Percentiles rank a stretch among this genome's conserved stretches.
Conservation (phyloP, 2,797 vertebrate species). For the Gadopsis marmoratus region DNA sequence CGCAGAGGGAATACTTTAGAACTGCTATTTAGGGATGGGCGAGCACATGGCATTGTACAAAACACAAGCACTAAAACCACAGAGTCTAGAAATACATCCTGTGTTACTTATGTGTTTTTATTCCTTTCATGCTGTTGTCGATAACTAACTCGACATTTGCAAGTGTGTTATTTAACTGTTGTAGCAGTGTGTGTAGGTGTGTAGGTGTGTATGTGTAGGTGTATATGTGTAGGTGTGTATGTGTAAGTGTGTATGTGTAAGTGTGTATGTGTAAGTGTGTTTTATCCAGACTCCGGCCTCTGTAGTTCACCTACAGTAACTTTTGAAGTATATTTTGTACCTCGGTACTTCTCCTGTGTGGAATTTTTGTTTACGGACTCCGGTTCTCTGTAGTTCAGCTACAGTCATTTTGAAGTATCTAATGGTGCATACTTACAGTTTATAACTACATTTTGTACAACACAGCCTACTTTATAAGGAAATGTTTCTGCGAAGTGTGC, state of each 20-base stretch:
- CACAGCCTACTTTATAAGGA: not conserved
- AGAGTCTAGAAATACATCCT: slow-evolving; percentile 69
- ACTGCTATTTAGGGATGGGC: slow-evolving; percentile 58
- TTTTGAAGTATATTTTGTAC: slow-evolving; percentile 70
- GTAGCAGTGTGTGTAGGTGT: slow-evolving; percentile 18
- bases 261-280: slow-evolving; percentile 15
- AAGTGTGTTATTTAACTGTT: slow-evolving; percentile 65
- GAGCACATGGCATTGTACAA: slow-evolving; percentile 54
- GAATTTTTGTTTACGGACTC: slow-evolving; percentile 77
- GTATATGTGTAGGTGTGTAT: not conserved
- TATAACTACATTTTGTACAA: slow-evolving; percentile 14
- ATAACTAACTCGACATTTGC: slow-evolving; percentile 31
- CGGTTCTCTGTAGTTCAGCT: slow-evolving; percentile 80
- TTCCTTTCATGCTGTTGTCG: slow-evolving; percentile 30
- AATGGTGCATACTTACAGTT: slow-evolving; percentile 51
- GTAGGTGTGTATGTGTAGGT: not conserved
- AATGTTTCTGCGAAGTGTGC: slow-evolving; percentile 18
- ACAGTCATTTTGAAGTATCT: slow-evolving; percentile 76
- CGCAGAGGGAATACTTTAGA: slow-evolving; percentile 50
- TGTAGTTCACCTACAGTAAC: slow-evolving; percentile 81
- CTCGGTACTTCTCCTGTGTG: slow-evolving; percentile 20
- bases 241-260: slow-evolving; percentile 2
- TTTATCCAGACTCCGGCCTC: slow-evolving; percentile 73
- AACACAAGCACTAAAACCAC: slow-evolving; percentile 72
- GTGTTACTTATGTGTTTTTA: slow-evolving; percentile 20